Conservation (phyloP, 2,113 vertebrate species). For the Tetrax tetrax region DNA sequence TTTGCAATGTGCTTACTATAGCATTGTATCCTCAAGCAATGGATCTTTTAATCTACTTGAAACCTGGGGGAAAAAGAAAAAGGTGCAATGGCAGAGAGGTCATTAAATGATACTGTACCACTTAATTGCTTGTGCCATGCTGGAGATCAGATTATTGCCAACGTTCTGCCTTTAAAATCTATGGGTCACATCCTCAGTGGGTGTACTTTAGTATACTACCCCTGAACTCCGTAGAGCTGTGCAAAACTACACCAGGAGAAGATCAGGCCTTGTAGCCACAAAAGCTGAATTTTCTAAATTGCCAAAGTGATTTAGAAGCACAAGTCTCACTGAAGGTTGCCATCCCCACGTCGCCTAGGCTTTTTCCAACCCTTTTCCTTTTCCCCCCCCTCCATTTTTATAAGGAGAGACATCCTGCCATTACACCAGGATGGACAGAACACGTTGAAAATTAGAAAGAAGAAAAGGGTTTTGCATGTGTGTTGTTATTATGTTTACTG, state of each 20-base stretch:
- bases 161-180: background rate
- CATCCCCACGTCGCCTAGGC: background rate
- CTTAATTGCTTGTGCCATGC: background rate
- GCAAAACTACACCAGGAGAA: background rate
- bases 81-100: background rate
- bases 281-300: background rate
- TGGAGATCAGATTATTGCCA: background rate
- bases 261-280: background rate
- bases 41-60: background rate
- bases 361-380: background rate
- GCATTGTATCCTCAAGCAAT: background rate
- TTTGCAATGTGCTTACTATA: background rate
- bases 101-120: background rate
- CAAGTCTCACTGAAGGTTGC: background rate
- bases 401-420: background rate
- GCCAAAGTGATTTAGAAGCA: background rate
- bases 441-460: background rate
- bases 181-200: background rate
- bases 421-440: background rate
- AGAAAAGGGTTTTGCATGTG: background rate
- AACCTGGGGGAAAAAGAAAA: constrained; percentile 12
- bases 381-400: background rate
- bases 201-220: background rate
- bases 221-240: background rate
- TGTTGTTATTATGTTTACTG: background rate